phyloP scores from a whole-genome alignment of 2,888 invertebrate genomes.

The Sphaerophoria rueppellii region DNA sequence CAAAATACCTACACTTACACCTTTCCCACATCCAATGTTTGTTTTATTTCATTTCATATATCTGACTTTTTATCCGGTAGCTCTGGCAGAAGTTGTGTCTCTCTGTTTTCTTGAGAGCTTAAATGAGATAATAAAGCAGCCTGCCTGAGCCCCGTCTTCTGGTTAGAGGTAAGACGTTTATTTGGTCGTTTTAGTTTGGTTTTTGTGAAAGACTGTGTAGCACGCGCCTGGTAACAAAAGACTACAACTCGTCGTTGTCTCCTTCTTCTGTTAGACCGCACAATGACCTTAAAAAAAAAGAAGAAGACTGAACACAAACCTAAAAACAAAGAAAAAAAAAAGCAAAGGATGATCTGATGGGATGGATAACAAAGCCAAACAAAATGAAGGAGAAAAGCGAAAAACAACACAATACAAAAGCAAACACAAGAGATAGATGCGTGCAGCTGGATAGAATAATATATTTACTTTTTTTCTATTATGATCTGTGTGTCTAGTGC shows the following conservation, averaged over 20 bases:
- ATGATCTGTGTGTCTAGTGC: no score
- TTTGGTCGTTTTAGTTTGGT: slow-evolving; percentile 19
- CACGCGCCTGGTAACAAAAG: slow-evolving; percentile 57
- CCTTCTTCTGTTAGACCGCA: neutral
- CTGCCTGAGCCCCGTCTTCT: neutral
- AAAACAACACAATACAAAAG: no score
- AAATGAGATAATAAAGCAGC: neutral
- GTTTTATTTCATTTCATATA: neutral
- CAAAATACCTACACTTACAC: slow-evolving; percentile 9
- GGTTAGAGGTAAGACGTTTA: slow-evolving; percentile 16
- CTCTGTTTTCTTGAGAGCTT: slow-evolving; percentile 15
- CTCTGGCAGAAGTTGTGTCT: neutral
- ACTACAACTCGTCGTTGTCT: slow-evolving; percentile 24
- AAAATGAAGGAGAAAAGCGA: no score
- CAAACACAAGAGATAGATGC: no score
- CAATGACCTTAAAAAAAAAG: slow-evolving; percentile 32
- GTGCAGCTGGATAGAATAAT: no score
- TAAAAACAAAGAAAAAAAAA: slow-evolving; percentile 1
- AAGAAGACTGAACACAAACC: slow-evolving; percentile 9
- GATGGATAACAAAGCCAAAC: no score
- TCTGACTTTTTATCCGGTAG: neutral
- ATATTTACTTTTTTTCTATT: no score
- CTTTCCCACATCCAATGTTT: neutral
- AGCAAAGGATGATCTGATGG: no score
- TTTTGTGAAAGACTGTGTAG: slow-evolving; percentile 18